These are phyloP conservation scores for Nipponacmea schrenckii DNA, from an alignment of 2,888 invertebrate species.

Conservation along the genomic window DNA sequence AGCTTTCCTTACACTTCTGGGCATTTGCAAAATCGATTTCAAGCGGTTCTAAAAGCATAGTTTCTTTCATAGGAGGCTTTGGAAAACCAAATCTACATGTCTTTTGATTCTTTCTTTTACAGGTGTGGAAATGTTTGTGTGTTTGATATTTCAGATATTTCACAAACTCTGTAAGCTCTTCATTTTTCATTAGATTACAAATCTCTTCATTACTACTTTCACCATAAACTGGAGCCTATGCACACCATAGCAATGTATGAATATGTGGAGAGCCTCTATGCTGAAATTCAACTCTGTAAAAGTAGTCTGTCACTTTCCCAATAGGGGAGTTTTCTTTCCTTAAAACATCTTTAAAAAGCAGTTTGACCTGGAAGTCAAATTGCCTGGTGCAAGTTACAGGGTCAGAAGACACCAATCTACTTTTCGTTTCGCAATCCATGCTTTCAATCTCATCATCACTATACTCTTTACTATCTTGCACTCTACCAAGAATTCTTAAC, in stretches of 20 bases:
- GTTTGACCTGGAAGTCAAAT: conserved; percentile 38
- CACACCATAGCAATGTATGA: conserved; percentile 38
- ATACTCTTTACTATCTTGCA: background rate
- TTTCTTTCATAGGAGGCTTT: conserved; percentile 7
- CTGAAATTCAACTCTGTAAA: conserved; percentile 39
- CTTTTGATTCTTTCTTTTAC: conserved; percentile 33
- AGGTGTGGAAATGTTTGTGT: background rate
- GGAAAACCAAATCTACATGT: conserved; percentile 25
- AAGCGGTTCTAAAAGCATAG: conserved; percentile 1
- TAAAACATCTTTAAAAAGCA: conserved; percentile 27
- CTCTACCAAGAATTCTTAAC: background rate
- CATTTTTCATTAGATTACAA: background rate
- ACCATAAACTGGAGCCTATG: conserved; percentile 28
- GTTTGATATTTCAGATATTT: background rate
- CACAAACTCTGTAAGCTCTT: background rate
- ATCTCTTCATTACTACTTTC: background rate
- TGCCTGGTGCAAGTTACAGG: conserved; percentile 44
- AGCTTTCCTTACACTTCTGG: background rate
- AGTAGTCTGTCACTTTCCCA: conserved; percentile 36
- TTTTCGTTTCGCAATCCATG: background rate
- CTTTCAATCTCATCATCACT: background rate
- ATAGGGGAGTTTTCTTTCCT: conserved; percentile 27
- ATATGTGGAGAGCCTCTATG: conserved; percentile 46
- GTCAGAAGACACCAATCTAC: conserved; percentile 17
- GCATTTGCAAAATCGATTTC: background rate